Percentiles rank a stretch among this genome's conserved stretches.
Conservation (phyloP, 2,113 vertebrate genomes). For the Xerus inauris region DNA sequence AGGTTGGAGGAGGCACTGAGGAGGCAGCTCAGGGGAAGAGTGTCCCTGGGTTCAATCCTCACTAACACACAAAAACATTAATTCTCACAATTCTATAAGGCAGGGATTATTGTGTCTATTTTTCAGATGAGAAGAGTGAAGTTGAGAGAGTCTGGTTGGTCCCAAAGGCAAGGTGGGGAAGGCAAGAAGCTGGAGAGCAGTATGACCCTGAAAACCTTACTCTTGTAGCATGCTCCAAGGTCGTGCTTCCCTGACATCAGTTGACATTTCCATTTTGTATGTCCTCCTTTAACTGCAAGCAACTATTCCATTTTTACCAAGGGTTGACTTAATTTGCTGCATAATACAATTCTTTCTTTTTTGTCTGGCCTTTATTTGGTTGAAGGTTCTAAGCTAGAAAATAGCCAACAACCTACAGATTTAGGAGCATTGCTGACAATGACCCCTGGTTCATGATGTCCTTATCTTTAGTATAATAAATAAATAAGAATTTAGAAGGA, state of each 20-base stretch:
- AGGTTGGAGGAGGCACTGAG: no score
- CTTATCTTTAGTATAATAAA: neutral
- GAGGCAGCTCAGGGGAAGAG: neutral
- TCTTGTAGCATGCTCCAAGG: neutral
- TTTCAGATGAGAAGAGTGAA: neutral
- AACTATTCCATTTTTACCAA: neutral
- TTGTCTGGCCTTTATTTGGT: neutral
- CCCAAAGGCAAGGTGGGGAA: neutral
- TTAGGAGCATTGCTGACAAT: neutral
- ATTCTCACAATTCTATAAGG: neutral
- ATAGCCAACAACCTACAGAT: neutral
- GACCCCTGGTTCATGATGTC: neutral
- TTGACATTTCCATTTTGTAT: neutral
- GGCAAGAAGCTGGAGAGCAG: neutral
- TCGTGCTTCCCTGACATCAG: neutral
- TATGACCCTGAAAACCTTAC: neutral
- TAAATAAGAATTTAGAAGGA: neutral
- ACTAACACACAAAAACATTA: neutral
- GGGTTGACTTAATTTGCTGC: neutral
- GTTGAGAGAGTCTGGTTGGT: neutral
- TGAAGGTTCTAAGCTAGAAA: neutral
- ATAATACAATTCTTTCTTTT: constrained; percentile 27
- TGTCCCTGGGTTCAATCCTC: no score
- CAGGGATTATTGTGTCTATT: neutral
- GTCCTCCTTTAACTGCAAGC: neutral